These are phyloP conservation scores for Polymixis flavicincta DNA, from an alignment of 2,888 invertebrate genomes.

Conservation along the genomic window DNA sequence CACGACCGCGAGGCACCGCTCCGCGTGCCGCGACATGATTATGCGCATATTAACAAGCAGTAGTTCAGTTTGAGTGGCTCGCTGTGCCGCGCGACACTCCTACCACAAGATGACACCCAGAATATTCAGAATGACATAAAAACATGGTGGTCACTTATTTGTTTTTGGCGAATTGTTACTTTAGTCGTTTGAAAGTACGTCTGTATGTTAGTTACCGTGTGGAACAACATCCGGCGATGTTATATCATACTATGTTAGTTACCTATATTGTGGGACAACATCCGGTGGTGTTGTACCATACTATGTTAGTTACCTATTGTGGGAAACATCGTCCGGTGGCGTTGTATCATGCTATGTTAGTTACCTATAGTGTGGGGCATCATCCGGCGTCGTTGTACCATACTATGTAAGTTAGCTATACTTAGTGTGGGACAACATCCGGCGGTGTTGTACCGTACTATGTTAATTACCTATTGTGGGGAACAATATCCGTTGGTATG, in stretches of 20 bases:
- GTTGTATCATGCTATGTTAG: too few relatives aligned
- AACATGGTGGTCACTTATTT: constrained; percentile 13
- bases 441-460: too few relatives aligned
- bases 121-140: background rate
- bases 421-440: too few relatives aligned
- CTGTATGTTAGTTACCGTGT: background rate
- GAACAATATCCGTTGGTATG: too few relatives aligned
- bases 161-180: background rate
- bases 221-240: background rate
- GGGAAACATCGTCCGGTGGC: too few relatives aligned
- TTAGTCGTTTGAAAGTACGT: background rate
- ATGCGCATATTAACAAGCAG: constrained; percentile 52
- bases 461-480: too few relatives aligned
- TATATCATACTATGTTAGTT: too few relatives aligned
- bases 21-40: constrained; percentile 12
- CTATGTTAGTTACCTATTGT: too few relatives aligned
- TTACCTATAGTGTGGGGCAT: background rate
- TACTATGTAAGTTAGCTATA: too few relatives aligned
- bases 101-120: background rate
- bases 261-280: too few relatives aligned
- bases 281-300: too few relatives aligned
- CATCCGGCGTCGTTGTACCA: background rate
- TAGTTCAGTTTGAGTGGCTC: constrained; percentile 20
- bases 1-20: background rate
- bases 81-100: constrained; percentile 25